phyloP scores from a whole-genome alignment of 2,888 invertebrate species.

The Rhopalosiphum nymphaeae region DNA sequence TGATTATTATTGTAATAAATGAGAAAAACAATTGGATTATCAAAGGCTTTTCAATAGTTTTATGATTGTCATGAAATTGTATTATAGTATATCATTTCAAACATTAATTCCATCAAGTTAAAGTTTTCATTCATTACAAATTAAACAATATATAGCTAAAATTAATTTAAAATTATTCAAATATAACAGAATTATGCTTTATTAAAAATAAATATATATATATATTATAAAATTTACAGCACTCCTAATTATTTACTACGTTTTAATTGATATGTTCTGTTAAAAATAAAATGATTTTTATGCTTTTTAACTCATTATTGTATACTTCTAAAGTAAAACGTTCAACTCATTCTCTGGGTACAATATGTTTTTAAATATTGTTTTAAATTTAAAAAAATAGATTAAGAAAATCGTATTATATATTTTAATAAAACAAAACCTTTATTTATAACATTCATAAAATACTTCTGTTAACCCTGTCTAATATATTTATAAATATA shows the following conservation, averaged over 20 bases:
- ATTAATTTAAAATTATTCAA: background rate
- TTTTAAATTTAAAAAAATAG: background rate
- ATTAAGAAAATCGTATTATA: background rate
- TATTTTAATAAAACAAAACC: background rate
- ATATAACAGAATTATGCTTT: background rate
- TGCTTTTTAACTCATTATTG: background rate
- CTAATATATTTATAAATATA: background rate
- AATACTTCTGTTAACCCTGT: background rate
- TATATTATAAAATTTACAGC: background rate
- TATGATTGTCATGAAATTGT: background rate
- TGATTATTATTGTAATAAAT: background rate
- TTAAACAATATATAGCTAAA: background rate
- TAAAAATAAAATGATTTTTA: background rate
- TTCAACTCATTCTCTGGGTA: background rate
- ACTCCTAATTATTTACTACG: background rate
- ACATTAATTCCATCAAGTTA: background rate
- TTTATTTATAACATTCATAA: background rate
- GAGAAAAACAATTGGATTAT: background rate
- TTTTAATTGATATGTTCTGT: background rate
- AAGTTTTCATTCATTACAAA: background rate
- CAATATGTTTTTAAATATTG: background rate
- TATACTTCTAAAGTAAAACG: background rate
- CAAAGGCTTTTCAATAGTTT: background rate
- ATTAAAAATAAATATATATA: background rate
- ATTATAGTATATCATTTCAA: background rate